Base-by-base conservation (phyloP, 2,888 invertebrate species). In the Noctua comes region DNA sequence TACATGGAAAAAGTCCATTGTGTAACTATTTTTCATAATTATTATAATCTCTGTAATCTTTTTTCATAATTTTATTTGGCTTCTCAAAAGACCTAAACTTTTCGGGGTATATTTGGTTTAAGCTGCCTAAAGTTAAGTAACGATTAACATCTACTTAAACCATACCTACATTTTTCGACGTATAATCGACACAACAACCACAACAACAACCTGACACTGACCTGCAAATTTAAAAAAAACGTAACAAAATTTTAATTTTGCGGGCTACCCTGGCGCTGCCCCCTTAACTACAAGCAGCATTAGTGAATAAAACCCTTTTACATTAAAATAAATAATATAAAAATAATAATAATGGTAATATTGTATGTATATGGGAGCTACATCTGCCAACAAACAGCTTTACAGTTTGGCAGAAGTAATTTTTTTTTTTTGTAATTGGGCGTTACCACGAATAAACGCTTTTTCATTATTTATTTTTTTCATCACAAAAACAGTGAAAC, bases 401-500 rank as follows among this genome's bases (percentile, higher is more conserved):
- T n/a, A n/a, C n/a, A n/a, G n/a, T n/a, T n/a, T n/a, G n/a, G n/a
- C n/a, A n/a, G n/a, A n/a, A n/a, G n/a, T n/a, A n/a, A n/a, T n/a
- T n/a, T n/a, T n/a, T n/a, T n/a, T n/a, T n/a, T n/a, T n/a, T n/a
- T n/a, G n/a, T n/a, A n/a, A n/a, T n/a, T n/a, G n/a, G n/a, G n/a
- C n/a, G n/a, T n/a, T n/a, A n/a, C n/a, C n/a, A n/a, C n/a, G n/a
- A n/a, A n/a, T n/a, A n/a, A n/a, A n/a, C n/a, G n/a, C n/a, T n/a
- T n/a, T n/a, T n/a, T n/a, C n/a, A n/a, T n/a, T n/a, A n/a, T n/a
- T n/a, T n/a, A n/a, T n/a, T n/a, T n/a, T n/a, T n/a, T n/a, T n/a
- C 27, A 82, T 13, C 84, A 89, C 89, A 90, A 90, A 91, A 91
- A 89, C 90, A 90, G 89, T 91, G 82, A 89, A 88, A 88, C 86